Conservation (phyloP, 1,140 invertebrate species). For the Trichomalopsis sarcophagae region DNA sequence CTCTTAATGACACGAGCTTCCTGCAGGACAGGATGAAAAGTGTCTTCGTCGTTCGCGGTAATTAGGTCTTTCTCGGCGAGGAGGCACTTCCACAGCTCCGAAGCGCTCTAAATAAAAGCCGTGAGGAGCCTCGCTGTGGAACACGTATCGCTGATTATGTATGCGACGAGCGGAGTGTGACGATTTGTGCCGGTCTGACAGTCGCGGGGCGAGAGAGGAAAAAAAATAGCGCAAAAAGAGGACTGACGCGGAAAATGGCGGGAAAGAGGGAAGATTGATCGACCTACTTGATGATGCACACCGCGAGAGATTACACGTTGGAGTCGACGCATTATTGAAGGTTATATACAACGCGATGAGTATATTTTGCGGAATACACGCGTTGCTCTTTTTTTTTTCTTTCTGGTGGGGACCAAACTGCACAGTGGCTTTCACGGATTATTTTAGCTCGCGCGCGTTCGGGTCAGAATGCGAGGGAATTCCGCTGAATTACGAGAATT, state of each 20-base stretch:
- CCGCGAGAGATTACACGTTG: neutral
- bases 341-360: slow-evolving; percentile 23
- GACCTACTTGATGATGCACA: slow-evolving; percentile 36
- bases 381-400: too few relatives aligned
- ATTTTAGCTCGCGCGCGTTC: too few relatives aligned
- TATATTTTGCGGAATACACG: neutral
- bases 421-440: too few relatives aligned
- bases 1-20: too few relatives aligned
- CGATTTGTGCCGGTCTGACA: slow-evolving; percentile 36
- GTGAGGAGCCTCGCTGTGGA: neutral
- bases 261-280: slow-evolving; percentile 27
- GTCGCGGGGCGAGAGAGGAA: neutral
- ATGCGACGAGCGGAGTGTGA: slow-evolving; percentile 9
- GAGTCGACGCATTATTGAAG: slow-evolving; percentile 14
- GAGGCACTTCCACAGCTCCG: neutral
- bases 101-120: slow-evolving; percentile 37
- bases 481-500: too few relatives aligned
- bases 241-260: slow-evolving; percentile 11
- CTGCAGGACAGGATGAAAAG: neutral
- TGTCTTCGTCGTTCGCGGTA: neutral
- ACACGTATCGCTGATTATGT: slow-evolving; percentile 44
- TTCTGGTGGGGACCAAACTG: too few relatives aligned
- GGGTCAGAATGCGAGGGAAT: too few relatives aligned
- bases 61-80: slow-evolving; percentile 2
- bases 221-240: slow-evolving; percentile 1